Base-by-base conservation (phyloP, 2,113 vertebrate species). In the Pachycephala philippinensis region DNA sequence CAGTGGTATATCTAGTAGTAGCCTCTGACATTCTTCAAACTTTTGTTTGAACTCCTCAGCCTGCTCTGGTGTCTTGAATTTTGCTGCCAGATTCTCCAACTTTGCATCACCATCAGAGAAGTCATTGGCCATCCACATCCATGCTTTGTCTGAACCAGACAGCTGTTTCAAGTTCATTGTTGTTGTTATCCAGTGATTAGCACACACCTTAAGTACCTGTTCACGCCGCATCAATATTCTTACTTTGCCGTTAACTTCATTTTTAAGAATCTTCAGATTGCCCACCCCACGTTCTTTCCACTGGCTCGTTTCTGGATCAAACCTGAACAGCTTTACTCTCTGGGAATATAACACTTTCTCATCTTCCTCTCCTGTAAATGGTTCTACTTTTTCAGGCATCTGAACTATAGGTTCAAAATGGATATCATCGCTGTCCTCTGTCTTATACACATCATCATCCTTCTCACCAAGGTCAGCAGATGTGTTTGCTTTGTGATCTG, bases 211-310 rank as follows among this genome's bases (percentile, higher is more conserved):
- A 28, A 99, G 93, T 33, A 99, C 99, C 93, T 99, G 99, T 42
- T 99, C 99, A 95, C 99, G 98, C 69, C 99, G 98, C 99, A 99
- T 99, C 40, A 99, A 90, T 94, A 99, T 99, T 90, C 99, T 97
- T 15, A 99, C 98, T 75, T 99, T 98, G 49, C 99, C 99, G 53
- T 99, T 99, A 52, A 97, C 90, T 81, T 92, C 97, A 68, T 99
- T 99, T 97, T 99, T 99, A 64, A 99, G 98, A 74, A 99, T 98
- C 97, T 99, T 99, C 65, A 99, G 97, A 81, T 98, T 97, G 21
- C 99, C 99, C 26, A 99, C 98, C 1, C 99, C 99, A 20, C 99
- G 98, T 96, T 99, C 99, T 97, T 99, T 99, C 99, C 99, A 99
- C 94, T 99, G 99, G 96, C 99, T 98, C 69, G 95, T 98, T 95